Evolutionary conservation across 2,797 vertebrate species (phyloP).

Genomic region (Eremophila alpestris): DNA sequence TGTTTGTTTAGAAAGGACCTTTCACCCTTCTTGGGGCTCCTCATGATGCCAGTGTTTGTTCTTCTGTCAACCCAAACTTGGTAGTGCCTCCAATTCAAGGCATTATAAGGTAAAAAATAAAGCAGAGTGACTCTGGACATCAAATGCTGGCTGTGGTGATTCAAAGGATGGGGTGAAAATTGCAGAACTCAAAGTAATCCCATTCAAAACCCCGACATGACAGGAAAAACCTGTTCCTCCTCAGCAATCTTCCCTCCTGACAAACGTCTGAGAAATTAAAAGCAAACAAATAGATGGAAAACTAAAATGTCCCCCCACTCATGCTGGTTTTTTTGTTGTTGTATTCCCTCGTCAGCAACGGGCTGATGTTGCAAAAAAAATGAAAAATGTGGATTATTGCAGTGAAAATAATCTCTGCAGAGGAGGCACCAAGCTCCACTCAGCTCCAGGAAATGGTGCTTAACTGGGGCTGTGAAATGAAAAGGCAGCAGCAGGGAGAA

Average conservation of each 20-base stretch:
- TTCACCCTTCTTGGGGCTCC: neutral
- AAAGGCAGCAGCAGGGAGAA: neutral
- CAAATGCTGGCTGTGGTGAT: neutral
- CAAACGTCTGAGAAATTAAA: neutral
- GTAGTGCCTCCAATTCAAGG: fast-evolving
- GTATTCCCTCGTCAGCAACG: neutral
- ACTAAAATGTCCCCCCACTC: neutral
- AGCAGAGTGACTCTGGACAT: neutral
- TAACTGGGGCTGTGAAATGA: neutral
- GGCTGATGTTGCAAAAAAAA: neutral
- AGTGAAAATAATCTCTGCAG: neutral
- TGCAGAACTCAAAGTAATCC: neutral
- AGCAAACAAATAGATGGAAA: neutral
- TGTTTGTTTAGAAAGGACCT: neutral
- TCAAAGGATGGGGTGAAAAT: neutral
- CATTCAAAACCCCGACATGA: fast-evolving
- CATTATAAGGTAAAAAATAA: fast-evolving
- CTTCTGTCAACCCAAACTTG: neutral
- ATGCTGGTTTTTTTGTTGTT: neutral
- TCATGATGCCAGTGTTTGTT: fast-evolving
- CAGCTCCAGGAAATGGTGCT: neutral
- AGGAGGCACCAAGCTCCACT: neutral
- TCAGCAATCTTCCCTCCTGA: neutral
- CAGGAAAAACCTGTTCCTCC: neutral
- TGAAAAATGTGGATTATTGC: neutral